Conservation (phyloP, 1,140 invertebrate genomes). For the Diplogasteroides magnus region DNA sequence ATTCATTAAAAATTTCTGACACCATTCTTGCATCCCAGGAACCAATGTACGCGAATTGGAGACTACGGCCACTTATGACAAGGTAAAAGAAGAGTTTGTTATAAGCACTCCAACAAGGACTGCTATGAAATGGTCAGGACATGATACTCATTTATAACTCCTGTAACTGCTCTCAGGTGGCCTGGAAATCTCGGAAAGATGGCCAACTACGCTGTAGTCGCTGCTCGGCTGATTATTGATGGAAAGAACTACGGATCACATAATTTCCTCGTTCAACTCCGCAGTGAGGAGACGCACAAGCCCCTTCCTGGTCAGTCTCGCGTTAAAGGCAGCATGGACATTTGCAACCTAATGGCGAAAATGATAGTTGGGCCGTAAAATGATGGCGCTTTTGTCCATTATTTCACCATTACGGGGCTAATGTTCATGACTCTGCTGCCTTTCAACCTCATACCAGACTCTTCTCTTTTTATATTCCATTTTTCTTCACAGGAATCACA, state of each 20-base stretch:
- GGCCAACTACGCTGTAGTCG: conserved; percentile 77
- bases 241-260: conserved; percentile 80
- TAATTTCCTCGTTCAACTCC: conserved; percentile 82
- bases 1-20: conserved; percentile 4
- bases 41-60: conserved; percentile 84
- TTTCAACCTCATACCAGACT: too few relatives aligned
- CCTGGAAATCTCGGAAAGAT: conserved; percentile 71
- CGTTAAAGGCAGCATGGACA: too few relatives aligned
- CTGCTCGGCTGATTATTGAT: conserved; percentile 79
- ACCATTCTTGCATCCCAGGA: too few relatives aligned
- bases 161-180: conserved; percentile 62
- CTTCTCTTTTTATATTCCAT: too few relatives aligned
- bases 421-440: too few relatives aligned
- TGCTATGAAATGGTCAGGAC: conserved; percentile 76
- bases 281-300: conserved; percentile 77
- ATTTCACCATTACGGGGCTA: conserved; percentile 58
- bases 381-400: too few relatives aligned
- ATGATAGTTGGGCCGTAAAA: too few relatives aligned
- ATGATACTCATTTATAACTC: too few relatives aligned
- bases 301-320: conserved; percentile 69
- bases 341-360: too few relatives aligned
- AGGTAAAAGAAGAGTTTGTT: conserved; percentile 75
- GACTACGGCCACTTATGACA: conserved; percentile 83
- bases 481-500: conserved; percentile 75
- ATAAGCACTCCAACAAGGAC: conserved; percentile 79